These are phyloP conservation scores for Cotesia typhae DNA, from an alignment of 1,140 invertebrate species.

Conservation along the genomic window DNA sequence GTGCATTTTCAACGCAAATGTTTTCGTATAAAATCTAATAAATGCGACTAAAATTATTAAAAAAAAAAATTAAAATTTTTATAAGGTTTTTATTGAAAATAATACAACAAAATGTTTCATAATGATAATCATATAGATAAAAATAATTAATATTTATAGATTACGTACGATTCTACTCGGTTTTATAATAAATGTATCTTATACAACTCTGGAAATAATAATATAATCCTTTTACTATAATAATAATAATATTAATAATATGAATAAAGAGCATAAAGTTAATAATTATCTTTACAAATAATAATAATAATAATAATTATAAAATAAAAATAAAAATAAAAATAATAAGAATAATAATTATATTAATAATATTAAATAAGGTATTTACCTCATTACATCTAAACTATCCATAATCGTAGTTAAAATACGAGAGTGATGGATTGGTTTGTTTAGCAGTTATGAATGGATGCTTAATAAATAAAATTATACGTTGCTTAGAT, in stretches of 20 bases:
- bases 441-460: conserved; percentile 57
- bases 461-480: conserved; percentile 63
- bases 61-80: conserved; percentile 59
- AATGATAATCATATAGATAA: conserved; percentile 63
- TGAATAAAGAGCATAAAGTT: conserved; percentile 61
- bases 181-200: conserved; percentile 65
- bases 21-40: conserved; percentile 26
- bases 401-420: conserved; percentile 61
- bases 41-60: conserved; percentile 37
- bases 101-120: conserved; percentile 67
- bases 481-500: conserved; percentile 67
- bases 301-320: conserved; percentile 47
- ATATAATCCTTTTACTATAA: conserved; percentile 52
- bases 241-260: conserved; percentile 52
- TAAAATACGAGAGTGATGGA: conserved; percentile 54
- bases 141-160: conserved; percentile 65
- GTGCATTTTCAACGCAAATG: conserved; percentile 20
- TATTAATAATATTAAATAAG: conserved; percentile 65
- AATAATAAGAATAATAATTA: conserved; percentile 61
- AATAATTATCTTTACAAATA: conserved; percentile 52
- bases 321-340: conserved; percentile 41
- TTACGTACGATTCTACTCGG: conserved; percentile 61
- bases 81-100: conserved; percentile 67
- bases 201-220: conserved; percentile 49
- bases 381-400: conserved; percentile 61